phyloP scores from a whole-genome alignment of 2,797 vertebrate species.

The Nyctalus aviator region DNA sequence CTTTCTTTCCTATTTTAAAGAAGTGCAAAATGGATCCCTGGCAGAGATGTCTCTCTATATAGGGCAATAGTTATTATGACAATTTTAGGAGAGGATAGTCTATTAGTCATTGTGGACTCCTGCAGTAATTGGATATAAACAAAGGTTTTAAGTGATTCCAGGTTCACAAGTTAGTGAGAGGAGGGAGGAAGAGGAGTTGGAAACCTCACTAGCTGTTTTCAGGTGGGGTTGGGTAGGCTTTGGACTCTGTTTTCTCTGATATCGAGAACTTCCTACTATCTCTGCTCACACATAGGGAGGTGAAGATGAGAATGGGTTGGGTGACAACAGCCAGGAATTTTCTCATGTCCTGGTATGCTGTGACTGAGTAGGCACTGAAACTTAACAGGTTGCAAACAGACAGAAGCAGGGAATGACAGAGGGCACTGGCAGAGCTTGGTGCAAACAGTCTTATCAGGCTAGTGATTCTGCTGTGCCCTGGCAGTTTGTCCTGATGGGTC shows the following conservation, averaged over 20 bases:
- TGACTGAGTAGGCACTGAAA: not conserved
- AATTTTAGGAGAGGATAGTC: not conserved
- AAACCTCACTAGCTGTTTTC: not conserved
- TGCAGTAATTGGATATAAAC: not conserved
- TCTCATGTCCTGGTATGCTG: not conserved
- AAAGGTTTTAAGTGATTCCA: not conserved
- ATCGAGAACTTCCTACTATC: not conserved
- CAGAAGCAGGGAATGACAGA: not conserved
- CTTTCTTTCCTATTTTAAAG: not conserved
- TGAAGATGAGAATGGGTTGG: not conserved
- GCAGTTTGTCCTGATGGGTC: not conserved
- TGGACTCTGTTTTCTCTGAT: not conserved
- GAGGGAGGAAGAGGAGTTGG: not conserved
- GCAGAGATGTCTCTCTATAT: not conserved
- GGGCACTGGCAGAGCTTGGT: not conserved
- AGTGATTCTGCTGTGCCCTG: not conserved
- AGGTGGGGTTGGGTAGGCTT: not conserved
- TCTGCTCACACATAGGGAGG: not conserved
- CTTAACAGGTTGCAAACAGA: constrained; percentile 44
- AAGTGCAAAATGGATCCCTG: not conserved
- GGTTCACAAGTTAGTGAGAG: not conserved
- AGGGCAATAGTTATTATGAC: not conserved
- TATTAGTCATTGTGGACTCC: not conserved
- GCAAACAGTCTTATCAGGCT: not conserved
- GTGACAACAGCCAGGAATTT: not conserved